These are phyloP conservation scores for Actenoides lindsayi DNA, from an alignment of 2,113 vertebrate genomes.

Conservation along the genomic window DNA sequence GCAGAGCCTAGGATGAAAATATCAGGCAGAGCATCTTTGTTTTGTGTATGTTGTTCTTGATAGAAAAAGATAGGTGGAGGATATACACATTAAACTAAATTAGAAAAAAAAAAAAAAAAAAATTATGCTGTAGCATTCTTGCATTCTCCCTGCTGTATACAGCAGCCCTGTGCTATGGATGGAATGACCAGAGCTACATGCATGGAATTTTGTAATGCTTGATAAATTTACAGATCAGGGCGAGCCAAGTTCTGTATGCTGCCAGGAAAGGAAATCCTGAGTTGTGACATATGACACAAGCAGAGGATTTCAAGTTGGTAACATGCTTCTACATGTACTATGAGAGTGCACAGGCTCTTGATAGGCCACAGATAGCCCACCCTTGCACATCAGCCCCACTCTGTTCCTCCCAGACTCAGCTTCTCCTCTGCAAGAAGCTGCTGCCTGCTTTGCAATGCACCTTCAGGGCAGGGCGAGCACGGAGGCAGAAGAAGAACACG, in stretches of 20 bases:
- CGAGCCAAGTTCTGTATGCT: not conserved
- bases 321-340: not conserved
- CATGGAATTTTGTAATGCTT: not conserved
- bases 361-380: not conserved
- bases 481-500: not conserved
- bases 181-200: not conserved
- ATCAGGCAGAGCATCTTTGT: not conserved
- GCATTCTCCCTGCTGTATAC: not conserved
- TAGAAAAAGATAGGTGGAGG: not conserved
- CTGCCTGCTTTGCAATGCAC: not conserved
- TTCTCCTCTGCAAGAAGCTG: not conserved
- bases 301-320: not conserved
- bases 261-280: not conserved
- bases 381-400: not conserved
- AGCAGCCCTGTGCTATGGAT: not conserved
- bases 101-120: not conserved
- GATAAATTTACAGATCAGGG: not conserved
- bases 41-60: not conserved
- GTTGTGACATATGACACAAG: not conserved
- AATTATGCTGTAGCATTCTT: not conserved
- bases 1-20: not conserved
- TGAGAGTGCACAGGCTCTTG: not conserved
- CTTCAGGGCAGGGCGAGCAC: not conserved
- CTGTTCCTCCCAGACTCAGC: no score
- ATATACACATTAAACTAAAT: not conserved